Evolutionary conservation across 2,113 vertebrate genomes (phyloP), one percentile per base, ranked within the genome.

Genomic region (Entelurus aequoreus): DNA sequence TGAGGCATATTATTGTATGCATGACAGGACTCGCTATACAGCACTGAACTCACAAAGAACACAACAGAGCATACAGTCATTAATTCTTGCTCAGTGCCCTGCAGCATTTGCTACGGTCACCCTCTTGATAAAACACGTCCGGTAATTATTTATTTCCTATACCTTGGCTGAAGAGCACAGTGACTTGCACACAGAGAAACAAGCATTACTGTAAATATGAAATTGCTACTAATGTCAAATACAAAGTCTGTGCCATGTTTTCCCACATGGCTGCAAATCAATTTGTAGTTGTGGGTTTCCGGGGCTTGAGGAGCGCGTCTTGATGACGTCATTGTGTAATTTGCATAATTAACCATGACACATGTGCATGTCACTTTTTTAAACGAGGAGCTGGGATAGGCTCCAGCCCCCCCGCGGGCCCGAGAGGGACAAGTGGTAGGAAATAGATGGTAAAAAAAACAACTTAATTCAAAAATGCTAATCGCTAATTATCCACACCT

Each of bases 1-100:
- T 55, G 76, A 62, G 58, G 68, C 62, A 28, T 68, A 80, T 83
- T 70, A 77, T 68, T 65, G 71, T 69, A 83, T 75, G 84, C 84
- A 80, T 83, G 82, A 79, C 78, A 59, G 80, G 63, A 60, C 80
- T 77, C 60, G 60, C 62, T 66, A 71, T 63, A 66, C 75, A 66
- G 36, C 19, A 16, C 55, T 13, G 59, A 52, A 63, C 68, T 75
- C 56, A 81, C 72, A 81, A 84, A 80, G 76, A 74, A 65, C 74
- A 74, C 66, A 72, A 62, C 40, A 15, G 58, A 66, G 16, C 72
- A 16, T 49, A 65, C 40, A 54, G 42, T 72, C 69, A 67, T 62
- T 15, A 62, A 60, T 61, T 70, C 52, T 52, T 67, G 50, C 65
- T 48, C 37, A 48, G 70, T 60, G 5, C 28, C 76, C 54, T 60